These are phyloP conservation scores for Lethocerus indicus DNA, from an alignment of 1,140 invertebrate genomes.

Conservation along the genomic window DNA sequence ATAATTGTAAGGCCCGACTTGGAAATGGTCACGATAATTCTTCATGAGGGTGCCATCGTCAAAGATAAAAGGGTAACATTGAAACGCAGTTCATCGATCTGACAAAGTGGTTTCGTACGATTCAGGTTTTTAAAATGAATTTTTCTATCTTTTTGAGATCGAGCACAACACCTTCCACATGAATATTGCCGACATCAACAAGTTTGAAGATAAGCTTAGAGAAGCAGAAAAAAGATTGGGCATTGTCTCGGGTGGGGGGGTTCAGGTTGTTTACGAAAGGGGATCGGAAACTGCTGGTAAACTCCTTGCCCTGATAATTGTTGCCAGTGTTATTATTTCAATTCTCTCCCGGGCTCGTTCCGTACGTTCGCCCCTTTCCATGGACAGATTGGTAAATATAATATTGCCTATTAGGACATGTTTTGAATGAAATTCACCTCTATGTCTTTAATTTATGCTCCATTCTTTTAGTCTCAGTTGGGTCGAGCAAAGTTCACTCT, in stretches of 20 bases:
- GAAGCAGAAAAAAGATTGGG: slow-evolving; percentile 61
- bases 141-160: slow-evolving; percentile 25
- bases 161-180: slow-evolving; percentile 55
- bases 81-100: too few relatives aligned
- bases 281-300: slow-evolving; percentile 39
- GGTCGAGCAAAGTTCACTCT: slow-evolving; percentile 80
- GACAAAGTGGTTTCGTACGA: too few relatives aligned
- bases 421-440: background rate
- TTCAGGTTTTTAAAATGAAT: background rate
- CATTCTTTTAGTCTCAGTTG: slow-evolving; percentile 48
- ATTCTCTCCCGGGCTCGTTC: slow-evolving; percentile 15
- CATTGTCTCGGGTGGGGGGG: slow-evolving; percentile 44
- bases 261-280: slow-evolving; percentile 71
- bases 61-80: slow-evolving; percentile 62
- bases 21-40: slow-evolving; percentile 64
- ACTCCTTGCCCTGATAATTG: slow-evolving; percentile 41
- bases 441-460: background rate
- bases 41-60: slow-evolving; percentile 71
- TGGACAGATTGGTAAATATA: slow-evolving; percentile 58
- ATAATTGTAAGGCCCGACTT: slow-evolving; percentile 67
- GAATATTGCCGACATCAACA: slow-evolving; percentile 62
- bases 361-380: slow-evolving; percentile 21
- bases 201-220: slow-evolving; percentile 76
- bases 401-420: background rate
- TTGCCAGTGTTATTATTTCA: slow-evolving; percentile 17